Base-by-base conservation (phyloP, 2,888 invertebrate genomes). In the Torymus aiolomorphi region DNA sequence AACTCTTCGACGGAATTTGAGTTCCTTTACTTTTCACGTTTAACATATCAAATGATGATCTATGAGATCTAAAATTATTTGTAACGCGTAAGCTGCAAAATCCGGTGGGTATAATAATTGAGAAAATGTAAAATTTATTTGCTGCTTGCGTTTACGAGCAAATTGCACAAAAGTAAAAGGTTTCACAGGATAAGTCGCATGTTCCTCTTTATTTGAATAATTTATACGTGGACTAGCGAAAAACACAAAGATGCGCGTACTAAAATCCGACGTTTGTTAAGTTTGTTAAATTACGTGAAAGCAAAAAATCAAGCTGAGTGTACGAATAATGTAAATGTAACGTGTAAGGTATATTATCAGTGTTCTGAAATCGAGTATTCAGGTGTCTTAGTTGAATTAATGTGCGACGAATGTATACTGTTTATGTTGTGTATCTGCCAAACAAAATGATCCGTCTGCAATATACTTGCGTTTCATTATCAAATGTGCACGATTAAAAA, bases 1-100 rank as follows among this genome's bases (percentile, higher is more conserved):
- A 63, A 74, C 57, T 76, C 31, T 70, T 78, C 67, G 31, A 75
- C 65, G 79, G 78, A 82, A 83, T 80, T 83, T 81, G 1, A 76
- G 80, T 83, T 83, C 81, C 79, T 83, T 85, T 86, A 78, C 80
- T 83, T 84, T 86, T 81, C 72, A 83, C 84, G 84, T 86, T 87
- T 85, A 71, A 88, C 87, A 88, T 88, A 89, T 89, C 88, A 88
- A 84, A 84, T 83, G 42, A 42, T 82, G 87, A 89, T 88, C 87
- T 85, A 82, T 78, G 80, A 84, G 86, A 86, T 76, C 65, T 72
- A 76, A 69, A 73, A 73, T 73, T 70, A 59, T 76, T 78, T 67
- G 59, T 73, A 76, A 61, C 14, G 56, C 59, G 74, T 74, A 69
- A 73, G 56, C 51, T 72, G 62, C 56, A 59, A 42, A 42, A 70